Evolutionary conservation across 1,140 invertebrate genomes (phyloP).

Genomic region (Drosophila pallidifrons): DNA sequence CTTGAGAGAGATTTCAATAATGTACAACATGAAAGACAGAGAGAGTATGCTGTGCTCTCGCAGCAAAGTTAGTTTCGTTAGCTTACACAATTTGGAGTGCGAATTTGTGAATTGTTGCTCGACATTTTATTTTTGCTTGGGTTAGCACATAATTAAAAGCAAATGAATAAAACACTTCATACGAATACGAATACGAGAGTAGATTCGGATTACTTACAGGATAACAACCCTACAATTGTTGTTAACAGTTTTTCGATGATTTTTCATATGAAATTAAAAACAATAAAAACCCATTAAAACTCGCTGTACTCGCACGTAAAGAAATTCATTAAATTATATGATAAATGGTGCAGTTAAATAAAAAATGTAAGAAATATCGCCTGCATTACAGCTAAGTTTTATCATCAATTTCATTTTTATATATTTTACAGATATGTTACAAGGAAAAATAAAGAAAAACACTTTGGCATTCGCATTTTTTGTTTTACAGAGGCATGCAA

Average conservation of each 20-base stretch:
- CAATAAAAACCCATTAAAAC: conserved; percentile 50
- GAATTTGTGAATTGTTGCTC: conserved; percentile 21
- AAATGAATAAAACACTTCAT: conserved; percentile 40
- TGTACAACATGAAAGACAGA: conserved; percentile 43
- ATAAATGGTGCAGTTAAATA: conserved; percentile 72
- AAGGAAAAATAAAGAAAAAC: conserved; percentile 28
- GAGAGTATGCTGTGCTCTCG: conserved; percentile 24
- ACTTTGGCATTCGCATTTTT: conserved; percentile 29
- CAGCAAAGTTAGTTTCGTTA: conserved; percentile 65
- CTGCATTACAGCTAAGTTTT: conserved; percentile 16
- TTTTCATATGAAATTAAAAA: conserved; percentile 75
- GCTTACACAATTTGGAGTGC: conserved; percentile 55
- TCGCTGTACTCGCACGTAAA: conserved; percentile 22
- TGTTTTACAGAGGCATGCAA: conserved; percentile 52
- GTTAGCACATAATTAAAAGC: conserved; percentile 68
- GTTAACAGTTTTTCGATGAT: conserved; percentile 44
- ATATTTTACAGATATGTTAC: conserved; percentile 1
- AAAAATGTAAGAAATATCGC: conserved; percentile 50
- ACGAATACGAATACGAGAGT: not conserved
- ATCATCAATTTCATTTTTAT: conserved; percentile 2
- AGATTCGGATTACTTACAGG: conserved; percentile 89
- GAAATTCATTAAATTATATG: conserved; percentile 27
- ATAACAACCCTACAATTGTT: conserved; percentile 89
- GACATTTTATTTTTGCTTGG: conserved; percentile 30
- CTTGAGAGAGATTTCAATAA: conserved; percentile 8